A percentile compares a stretch with the other conserved stretches of the same genome.
These are phyloP conservation scores for Pollenia angustigena DNA, from an alignment of 2,888 invertebrate species.

Conservation along the genomic window DNA sequence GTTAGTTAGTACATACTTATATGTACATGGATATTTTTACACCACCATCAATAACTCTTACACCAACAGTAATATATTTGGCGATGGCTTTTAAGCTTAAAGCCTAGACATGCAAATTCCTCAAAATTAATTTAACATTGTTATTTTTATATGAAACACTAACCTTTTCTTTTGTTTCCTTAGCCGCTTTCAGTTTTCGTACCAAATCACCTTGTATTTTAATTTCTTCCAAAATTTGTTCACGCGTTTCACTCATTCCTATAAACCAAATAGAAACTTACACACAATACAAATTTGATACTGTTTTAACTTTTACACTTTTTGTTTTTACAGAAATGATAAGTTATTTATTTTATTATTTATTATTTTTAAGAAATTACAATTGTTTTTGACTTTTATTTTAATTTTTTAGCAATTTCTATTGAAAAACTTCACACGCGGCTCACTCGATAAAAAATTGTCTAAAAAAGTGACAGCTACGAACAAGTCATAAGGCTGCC, in stretches of 20 bases:
- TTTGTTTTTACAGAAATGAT: not conserved
- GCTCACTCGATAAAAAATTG: constrained; percentile 55
- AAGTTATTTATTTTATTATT: not conserved
- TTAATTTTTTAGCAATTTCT: constrained; percentile 1
- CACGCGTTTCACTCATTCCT: constrained; percentile 85
- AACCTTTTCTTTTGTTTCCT: constrained; percentile 91
- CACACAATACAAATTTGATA: constrained; percentile 18
- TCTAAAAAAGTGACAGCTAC: constrained; percentile 50
- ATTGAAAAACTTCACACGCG: constrained; percentile 64
- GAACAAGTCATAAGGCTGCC: constrained; percentile 37
- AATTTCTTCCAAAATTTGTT: constrained; percentile 86
- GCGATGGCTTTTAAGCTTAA: not conserved
- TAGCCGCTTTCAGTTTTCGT: constrained; percentile 91
- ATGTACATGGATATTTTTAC: constrained; percentile 5
- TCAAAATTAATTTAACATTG: not conserved
- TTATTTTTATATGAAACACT: constrained; percentile 24
- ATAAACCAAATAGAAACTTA: constrained; percentile 46
- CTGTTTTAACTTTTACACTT: constrained; percentile 17
- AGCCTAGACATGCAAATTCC: constrained; percentile 27
- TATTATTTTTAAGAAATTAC: not conserved
- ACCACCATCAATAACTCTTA: constrained; percentile 7
- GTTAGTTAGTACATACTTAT: constrained; percentile 25
- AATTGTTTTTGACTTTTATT: constrained; percentile 47
- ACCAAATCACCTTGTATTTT: constrained; percentile 92
- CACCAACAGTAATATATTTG: not conserved